A percentile compares a stretch with the other conserved stretches of the same genome.
These are phyloP conservation scores for Zaprionus obscuricornis DNA, from an alignment of 2,888 invertebrate genomes.

Conservation along the genomic window DNA sequence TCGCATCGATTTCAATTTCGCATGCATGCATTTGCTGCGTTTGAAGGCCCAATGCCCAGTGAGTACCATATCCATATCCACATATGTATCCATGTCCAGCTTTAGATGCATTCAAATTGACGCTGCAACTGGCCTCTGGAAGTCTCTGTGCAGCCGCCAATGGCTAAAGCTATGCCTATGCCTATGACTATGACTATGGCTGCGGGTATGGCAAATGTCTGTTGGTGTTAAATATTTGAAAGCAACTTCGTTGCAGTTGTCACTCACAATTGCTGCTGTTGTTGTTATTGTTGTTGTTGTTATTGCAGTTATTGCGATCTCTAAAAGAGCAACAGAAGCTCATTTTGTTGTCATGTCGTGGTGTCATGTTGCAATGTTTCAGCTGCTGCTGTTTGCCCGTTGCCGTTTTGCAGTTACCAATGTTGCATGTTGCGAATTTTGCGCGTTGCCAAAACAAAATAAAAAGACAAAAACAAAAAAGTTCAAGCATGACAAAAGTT, in stretches of 20 bases:
- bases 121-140: no score
- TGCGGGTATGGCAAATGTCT: constrained; percentile 15
- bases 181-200: neutral
- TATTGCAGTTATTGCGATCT: constrained; percentile 57
- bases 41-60: neutral
- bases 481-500: constrained; percentile 46
- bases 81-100: constrained; percentile 2
- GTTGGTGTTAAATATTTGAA: constrained; percentile 73
- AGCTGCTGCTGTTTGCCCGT: constrained; percentile 56
- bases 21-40: constrained; percentile 66
- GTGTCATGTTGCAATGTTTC: constrained; percentile 76
- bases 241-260: constrained; percentile 70
- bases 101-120: no score
- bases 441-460: no score
- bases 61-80: no score
- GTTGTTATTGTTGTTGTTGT: constrained; percentile 32
- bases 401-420: constrained; percentile 13
- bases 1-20: constrained; percentile 61
- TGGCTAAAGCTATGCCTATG: no score
- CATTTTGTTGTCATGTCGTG: constrained; percentile 78
- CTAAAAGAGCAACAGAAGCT: constrained; percentile 72
- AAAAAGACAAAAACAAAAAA: constrained; percentile 21
- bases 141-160: no score
- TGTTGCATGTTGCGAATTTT: no score
- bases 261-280: constrained; percentile 44